These are phyloP conservation scores for Regulus satrapa DNA, from an alignment of 2,113 vertebrate species.

Conservation along the genomic window DNA sequence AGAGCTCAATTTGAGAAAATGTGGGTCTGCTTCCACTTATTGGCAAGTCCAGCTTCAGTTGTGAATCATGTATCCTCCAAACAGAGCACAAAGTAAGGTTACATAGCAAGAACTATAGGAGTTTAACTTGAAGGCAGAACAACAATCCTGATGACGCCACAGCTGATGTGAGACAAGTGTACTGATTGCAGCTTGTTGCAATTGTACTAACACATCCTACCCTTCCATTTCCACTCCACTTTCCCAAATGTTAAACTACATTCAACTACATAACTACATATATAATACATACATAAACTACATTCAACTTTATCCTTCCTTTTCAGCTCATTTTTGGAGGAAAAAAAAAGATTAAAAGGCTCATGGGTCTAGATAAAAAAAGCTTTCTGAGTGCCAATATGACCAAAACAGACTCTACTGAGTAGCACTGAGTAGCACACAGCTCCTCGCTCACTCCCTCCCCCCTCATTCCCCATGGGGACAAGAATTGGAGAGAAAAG, in stretches of 20 bases:
- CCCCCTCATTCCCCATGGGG: rapidly evolving
- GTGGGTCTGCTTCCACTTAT: neutral
- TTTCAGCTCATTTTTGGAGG: neutral
- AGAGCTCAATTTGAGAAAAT: rapidly evolving
- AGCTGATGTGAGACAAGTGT: neutral
- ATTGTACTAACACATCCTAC: neutral
- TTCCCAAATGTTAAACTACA: neutral
- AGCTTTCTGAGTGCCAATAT: neutral
- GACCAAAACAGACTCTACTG: neutral
- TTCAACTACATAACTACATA: too few species aligned
- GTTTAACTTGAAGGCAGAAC: neutral
- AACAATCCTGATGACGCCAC: neutral
- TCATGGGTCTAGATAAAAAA: neutral
- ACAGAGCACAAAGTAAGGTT: neutral
- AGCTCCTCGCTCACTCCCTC: rapidly evolving
- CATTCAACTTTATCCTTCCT: neutral
- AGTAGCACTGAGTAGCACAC: rapidly evolving
- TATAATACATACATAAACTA: too few species aligned
- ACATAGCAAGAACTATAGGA: neutral
- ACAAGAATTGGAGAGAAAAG: neutral
- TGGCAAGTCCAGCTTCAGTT: rapidly evolving
- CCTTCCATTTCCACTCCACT: neutral
- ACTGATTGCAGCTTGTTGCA: neutral
- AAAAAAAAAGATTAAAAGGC: neutral
- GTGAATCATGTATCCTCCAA: neutral